phyloP scores from a whole-genome alignment of 2,113 vertebrate genomes.

The Addax nasomaculatus region DNA sequence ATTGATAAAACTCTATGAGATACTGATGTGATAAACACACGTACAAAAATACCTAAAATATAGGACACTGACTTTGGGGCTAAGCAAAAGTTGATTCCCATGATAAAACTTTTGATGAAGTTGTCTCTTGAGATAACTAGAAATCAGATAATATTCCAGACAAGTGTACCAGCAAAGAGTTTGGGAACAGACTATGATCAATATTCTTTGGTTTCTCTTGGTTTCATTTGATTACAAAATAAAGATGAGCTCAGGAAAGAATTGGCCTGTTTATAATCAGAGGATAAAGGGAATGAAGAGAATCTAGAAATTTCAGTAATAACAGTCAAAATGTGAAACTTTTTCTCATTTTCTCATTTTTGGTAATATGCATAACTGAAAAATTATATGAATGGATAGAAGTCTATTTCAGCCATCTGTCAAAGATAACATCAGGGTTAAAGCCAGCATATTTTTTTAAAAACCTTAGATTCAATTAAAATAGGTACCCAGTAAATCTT shows the following conservation, averaged over 20 bases:
- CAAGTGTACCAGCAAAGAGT: background rate
- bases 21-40: background rate
- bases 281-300: background rate
- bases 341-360: background rate
- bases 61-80: background rate
- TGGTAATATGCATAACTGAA: background rate
- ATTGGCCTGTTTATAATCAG: background rate
- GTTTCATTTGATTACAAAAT: background rate
- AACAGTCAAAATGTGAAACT: background rate
- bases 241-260: background rate
- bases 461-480: background rate
- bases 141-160: background rate
- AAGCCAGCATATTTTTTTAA: background rate
- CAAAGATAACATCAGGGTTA: background rate
- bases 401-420: background rate
- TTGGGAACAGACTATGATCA: background rate
- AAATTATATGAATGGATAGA: background rate
- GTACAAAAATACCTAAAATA: background rate
- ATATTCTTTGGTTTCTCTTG: background rate
- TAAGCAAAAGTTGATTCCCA: background rate
- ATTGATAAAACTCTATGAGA: background rate
- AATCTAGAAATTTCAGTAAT: background rate
- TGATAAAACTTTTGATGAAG: background rate
- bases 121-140: background rate
- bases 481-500: background rate